Base-by-base conservation (phyloP, 53 echinoderm and acorn worm genomes). In the Paelopatides confundens region DNA sequence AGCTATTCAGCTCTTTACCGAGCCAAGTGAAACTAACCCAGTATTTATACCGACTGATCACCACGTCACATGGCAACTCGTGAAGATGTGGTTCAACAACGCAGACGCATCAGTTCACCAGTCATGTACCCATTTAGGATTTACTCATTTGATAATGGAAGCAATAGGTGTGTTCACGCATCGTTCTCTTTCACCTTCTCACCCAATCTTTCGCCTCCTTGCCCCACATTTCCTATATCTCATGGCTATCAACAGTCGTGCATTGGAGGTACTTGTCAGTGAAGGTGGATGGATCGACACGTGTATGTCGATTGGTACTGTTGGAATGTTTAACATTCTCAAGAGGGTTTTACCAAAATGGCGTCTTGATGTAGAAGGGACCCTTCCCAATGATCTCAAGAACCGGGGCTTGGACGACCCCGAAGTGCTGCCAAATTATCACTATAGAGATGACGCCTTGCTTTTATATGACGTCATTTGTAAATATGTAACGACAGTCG, bases 61-160 rank as follows among this genome's bases (percentile, higher is more conserved):
- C 5, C 90, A 95, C 33, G 89, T 91, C 86, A 91, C 95, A 1
- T 97, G 97, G 97, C 86, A 92, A 18, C 67, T 97, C 58, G 97
- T 95, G 37, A 97, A 97, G 88, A 95, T 95, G 93, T 95, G 95
- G 93, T 97, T 86, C 66, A 97, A 97, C 90, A 90, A 92, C 68
- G 92, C 93, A 27, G 97, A 97, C 64, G 93, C 92, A 2, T 95
- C 93, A 5, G 82, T 63, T 31, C 97, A 97, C 87, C 97, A 97
- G 70, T 82, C 97, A 1, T 71, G 88, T 8, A 93, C 95, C 31
- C 97, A 97, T 88, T 90, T 97, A 29, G 97, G 92, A 13, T 90
- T 90, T 71, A 95, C 97, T 21, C 97, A 97, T 92, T 88, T 97
- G 49, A 71, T 97, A 34, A 90, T 95, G 78, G 97, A 97, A 58